Evolutionary conservation across 2,797 vertebrate genomes (phyloP).

Genomic region (Intellagama lesueurii): DNA sequence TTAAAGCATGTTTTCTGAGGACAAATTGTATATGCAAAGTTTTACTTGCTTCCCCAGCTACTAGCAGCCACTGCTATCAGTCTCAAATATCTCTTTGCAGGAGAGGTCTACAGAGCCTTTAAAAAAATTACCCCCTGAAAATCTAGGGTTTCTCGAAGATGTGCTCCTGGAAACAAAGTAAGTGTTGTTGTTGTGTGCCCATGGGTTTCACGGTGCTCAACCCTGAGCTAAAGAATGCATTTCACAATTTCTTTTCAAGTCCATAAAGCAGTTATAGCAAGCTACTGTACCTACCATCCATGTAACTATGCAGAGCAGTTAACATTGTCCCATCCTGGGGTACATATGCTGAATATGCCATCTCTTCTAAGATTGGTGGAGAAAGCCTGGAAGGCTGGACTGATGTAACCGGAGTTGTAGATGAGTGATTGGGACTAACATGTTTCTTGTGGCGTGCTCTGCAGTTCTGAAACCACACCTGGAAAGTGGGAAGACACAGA

Average conservation of each 20-base stretch:
- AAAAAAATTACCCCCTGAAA: neutral
- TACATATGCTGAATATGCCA: slow-evolving; percentile 89
- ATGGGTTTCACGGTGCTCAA: slow-evolving; percentile 7
- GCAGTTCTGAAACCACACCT: slow-evolving; percentile 99
- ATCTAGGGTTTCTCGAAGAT: slow-evolving; percentile 7
- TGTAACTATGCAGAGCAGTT: slow-evolving; percentile 91
- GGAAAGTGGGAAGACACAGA: slow-evolving; percentile 31
- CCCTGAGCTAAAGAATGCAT: neutral
- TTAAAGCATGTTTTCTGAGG: slow-evolving; percentile 1
- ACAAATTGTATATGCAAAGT: neutral
- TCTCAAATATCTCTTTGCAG: neutral
- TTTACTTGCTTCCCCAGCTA: neutral
- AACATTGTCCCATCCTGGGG: slow-evolving; percentile 91
- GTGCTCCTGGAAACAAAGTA: slow-evolving; percentile 5
- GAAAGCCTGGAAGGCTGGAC: slow-evolving; percentile 86
- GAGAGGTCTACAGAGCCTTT: neutral
- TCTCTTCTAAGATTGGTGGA: slow-evolving; percentile 89
- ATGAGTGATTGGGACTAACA: slow-evolving; percentile 90
- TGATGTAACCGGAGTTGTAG: slow-evolving; percentile 81
- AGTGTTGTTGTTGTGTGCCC: slow-evolving; percentile 2
- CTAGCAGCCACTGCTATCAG: slow-evolving; percentile 6
- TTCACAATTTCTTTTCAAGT: neutral
- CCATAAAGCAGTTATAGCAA: neutral
- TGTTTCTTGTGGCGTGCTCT: slow-evolving; percentile 97
- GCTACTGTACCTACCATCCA: slow-evolving; percentile 86